A percentile compares a stretch with the other conserved stretches of the same genome.
Evolutionary conservation across 2,797 vertebrate genomes (phyloP).

Genomic region (Dermochelys coriacea): DNA sequence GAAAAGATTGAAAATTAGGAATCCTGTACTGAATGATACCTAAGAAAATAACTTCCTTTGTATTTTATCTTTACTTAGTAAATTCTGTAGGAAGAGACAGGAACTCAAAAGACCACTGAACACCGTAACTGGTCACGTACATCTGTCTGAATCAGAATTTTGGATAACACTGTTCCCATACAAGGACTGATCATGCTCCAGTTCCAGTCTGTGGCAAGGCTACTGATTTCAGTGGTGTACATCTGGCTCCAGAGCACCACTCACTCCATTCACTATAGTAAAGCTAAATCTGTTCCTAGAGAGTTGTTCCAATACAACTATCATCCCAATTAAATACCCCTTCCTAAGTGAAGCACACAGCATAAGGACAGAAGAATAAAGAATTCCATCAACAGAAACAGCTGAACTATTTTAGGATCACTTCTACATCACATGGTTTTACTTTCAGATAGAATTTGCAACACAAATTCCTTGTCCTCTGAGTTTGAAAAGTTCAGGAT

Average conservation of each 20-base stretch:
- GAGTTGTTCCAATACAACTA: accelerated
- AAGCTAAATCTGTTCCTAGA: neutral
- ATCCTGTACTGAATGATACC: neutral
- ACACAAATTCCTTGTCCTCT: neutral
- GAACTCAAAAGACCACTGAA: neutral
- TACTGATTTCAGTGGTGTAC: neutral
- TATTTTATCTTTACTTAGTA: neutral
- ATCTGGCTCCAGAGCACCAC: neutral
- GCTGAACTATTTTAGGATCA: neutral
- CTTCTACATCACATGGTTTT: neutral
- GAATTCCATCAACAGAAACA: neutral
- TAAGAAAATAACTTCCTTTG: neutral
- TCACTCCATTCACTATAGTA: neutral
- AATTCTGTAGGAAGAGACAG: neutral
- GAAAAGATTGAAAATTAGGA: neutral
- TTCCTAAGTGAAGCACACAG: accelerated
- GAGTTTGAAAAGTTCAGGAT: neutral
- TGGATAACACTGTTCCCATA: neutral
- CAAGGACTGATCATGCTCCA: neutral
- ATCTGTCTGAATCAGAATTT: neutral
- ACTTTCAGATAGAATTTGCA: neutral
- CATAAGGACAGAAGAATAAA: neutral
- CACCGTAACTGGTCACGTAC: neutral
- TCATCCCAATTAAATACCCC: neutral
- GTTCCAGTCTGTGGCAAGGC: neutral